phyloP scores from a whole-genome alignment of 1,140 invertebrate species.

The Acromyrmex heyeri region DNA sequence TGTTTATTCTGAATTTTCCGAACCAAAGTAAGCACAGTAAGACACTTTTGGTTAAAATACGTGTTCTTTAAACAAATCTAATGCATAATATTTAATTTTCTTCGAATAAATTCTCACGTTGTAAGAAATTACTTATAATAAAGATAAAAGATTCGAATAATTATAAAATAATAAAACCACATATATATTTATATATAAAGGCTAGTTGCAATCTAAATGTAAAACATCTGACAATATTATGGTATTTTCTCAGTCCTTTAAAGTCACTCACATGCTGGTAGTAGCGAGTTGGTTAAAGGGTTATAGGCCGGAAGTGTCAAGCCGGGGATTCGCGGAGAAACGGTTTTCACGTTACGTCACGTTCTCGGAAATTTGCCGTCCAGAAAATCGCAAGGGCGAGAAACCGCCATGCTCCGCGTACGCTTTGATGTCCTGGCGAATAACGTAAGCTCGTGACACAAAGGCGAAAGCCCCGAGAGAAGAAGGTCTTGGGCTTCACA shows the following conservation, averaged over 20 bases:
- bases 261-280: conserved; percentile 19
- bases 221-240: conserved; percentile 1
- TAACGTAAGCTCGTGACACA: conserved; percentile 52
- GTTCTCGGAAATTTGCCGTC: conserved; percentile 36
- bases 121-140: not conserved
- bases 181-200: not conserved
- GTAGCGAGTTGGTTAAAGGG: conserved; percentile 4
- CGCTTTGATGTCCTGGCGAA: conserved; percentile 56
- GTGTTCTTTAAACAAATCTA: not conserved
- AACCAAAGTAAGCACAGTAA: not conserved
- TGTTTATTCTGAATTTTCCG: too few relatives aligned
- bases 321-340: conserved; percentile 25
- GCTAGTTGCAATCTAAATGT: not conserved
- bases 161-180: not conserved
- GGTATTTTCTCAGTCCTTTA: not conserved
- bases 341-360: conserved; percentile 10
- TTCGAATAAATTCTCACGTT: not conserved
- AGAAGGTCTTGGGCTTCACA: conserved; percentile 7
- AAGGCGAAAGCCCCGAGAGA: conserved; percentile 39
- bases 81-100: not conserved
- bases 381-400: conserved; percentile 56
- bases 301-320: conserved; percentile 15
- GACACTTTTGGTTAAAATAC: not conserved
- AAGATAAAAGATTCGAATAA: not conserved
- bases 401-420: conserved; percentile 28